phyloP scores from a whole-genome alignment of 1,140 invertebrate genomes.

The Homalodisca vitripennis region DNA sequence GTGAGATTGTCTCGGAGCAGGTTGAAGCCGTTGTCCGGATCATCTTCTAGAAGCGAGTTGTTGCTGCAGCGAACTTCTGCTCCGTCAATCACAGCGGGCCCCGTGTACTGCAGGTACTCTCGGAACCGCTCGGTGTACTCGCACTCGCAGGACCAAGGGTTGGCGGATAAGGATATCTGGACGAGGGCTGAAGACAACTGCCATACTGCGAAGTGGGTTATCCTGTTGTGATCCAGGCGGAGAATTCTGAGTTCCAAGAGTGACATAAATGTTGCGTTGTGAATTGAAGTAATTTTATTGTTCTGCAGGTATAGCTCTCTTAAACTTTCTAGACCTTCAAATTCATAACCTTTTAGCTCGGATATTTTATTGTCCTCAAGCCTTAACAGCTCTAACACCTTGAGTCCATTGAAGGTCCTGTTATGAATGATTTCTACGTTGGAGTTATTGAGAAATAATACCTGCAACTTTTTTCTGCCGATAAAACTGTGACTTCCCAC shows the following conservation, averaged over 20 bases:
- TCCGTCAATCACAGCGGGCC: conserved; percentile 63
- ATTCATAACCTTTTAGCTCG: conserved; percentile 79
- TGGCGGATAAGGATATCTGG: conserved; percentile 68
- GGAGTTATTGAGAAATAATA: conserved; percentile 81
- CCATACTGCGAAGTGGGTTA: conserved; percentile 75
- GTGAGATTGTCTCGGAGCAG: conserved; percentile 46
- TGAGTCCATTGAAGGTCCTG: conserved; percentile 84
- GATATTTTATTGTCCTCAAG: conserved; percentile 76
- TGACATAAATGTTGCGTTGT: conserved; percentile 74
- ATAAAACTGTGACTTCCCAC: conserved; percentile 86
- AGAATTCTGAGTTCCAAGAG: conserved; percentile 69
- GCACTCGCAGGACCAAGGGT: conserved; percentile 89
- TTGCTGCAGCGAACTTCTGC: conserved; percentile 61
- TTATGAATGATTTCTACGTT: conserved; percentile 85
- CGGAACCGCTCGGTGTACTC: conserved; percentile 75
- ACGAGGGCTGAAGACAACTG: conserved; percentile 63
- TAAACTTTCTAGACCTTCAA: conserved; percentile 65
- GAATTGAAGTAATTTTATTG: conserved; percentile 68
- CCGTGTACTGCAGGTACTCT: conserved; percentile 67
- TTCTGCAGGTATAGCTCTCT: conserved; percentile 63
- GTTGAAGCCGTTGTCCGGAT: conserved; percentile 57
- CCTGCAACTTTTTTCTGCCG: conserved; percentile 79
- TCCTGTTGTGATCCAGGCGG: conserved; percentile 72
- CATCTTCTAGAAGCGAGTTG: conserved; percentile 58
- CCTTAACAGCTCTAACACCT: conserved; percentile 77